Evolutionary conservation across 2,888 invertebrate species (phyloP).

Genomic region (Trichopria drosophilae): DNA sequence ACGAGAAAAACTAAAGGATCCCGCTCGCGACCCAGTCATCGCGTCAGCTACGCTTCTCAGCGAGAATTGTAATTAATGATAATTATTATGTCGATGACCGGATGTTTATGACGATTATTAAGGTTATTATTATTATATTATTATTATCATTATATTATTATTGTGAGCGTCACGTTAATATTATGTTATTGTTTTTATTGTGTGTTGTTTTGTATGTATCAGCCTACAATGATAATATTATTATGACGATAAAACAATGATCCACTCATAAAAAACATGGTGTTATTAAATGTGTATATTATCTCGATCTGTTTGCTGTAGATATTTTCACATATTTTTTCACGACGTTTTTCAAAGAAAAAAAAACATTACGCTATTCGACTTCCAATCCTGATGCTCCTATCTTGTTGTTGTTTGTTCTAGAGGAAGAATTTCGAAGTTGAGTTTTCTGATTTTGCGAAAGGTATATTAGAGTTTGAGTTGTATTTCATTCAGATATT

Average conservation of each 20-base stretch:
- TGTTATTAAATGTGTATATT: constrained; percentile 55
- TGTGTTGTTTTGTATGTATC: constrained; percentile 62
- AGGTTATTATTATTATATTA: constrained; percentile 56
- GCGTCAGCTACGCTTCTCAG: constrained; percentile 47
- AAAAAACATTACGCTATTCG: constrained; percentile 33
- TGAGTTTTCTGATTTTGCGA: too few species aligned
- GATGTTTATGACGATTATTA: constrained; percentile 54
- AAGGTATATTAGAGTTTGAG: too few species aligned
- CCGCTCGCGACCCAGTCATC: constrained; percentile 48
- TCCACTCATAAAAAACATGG: constrained; percentile 47
- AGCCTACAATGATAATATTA: constrained; percentile 49
- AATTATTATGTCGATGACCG: constrained; percentile 51
- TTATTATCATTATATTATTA: constrained; percentile 60
- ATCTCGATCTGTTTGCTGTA: constrained; percentile 47
- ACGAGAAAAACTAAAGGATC: constrained; percentile 35
- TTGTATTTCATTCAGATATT: too few species aligned
- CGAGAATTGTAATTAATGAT: constrained; percentile 53
- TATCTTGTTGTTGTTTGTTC: constrained; percentile 34
- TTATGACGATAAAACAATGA: constrained; percentile 46
- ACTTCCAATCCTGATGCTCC: constrained; percentile 31
- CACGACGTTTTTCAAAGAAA: too few species aligned
- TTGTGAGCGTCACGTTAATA: constrained; percentile 58
- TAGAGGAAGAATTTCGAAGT: constrained; percentile 23
- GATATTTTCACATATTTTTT: constrained; percentile 37
- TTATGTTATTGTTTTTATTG: constrained; percentile 60